A percentile compares a stretch with the other conserved stretches of the same genome.
Evolutionary conservation across 2,113 vertebrate genomes (phyloP).

Genomic region (Stigmatopora nigra): DNA sequence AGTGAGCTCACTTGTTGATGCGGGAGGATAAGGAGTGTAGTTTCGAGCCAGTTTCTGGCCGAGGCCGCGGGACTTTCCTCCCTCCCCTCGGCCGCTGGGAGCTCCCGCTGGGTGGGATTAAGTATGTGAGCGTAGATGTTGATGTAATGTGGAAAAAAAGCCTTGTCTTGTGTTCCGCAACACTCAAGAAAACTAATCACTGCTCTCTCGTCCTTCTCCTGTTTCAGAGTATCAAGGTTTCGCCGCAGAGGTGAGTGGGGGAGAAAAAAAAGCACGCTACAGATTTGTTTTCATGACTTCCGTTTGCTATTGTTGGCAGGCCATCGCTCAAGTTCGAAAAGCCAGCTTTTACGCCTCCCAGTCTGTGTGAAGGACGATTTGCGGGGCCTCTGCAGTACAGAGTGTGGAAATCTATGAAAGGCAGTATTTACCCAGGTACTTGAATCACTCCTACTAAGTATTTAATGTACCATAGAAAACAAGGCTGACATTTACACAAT

Average conservation of each 20-base stretch:
- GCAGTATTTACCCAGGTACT: conserved; percentile 73
- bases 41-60: conserved; percentile 24
- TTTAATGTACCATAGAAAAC: neutral
- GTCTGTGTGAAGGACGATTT: conserved; percentile 72
- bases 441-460: neutral
- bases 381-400: conserved; percentile 74
- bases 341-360: conserved; percentile 59
- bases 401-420: conserved; percentile 75
- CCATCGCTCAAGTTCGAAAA: conserved; percentile 73
- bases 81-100: conserved; percentile 45
- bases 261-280: neutral
- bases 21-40: conserved; percentile 48
- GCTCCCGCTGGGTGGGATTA: conserved; percentile 56
- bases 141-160: conserved; percentile 71
- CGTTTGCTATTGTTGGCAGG: conserved; percentile 44
- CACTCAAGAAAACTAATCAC: conserved; percentile 53
- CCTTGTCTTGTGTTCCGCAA: conserved; percentile 24
- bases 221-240: conserved; percentile 68
- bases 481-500: too few species aligned
- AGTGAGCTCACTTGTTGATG: conserved; percentile 54
- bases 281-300: conserved; percentile 4
- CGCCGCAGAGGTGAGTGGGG: conserved; percentile 71
- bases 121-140: conserved; percentile 52
- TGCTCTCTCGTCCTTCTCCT: conserved; percentile 20
- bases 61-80: conserved; percentile 58